phyloP scores from a whole-genome alignment of 2,888 invertebrate species.

The Erannis defoliaria region DNA sequence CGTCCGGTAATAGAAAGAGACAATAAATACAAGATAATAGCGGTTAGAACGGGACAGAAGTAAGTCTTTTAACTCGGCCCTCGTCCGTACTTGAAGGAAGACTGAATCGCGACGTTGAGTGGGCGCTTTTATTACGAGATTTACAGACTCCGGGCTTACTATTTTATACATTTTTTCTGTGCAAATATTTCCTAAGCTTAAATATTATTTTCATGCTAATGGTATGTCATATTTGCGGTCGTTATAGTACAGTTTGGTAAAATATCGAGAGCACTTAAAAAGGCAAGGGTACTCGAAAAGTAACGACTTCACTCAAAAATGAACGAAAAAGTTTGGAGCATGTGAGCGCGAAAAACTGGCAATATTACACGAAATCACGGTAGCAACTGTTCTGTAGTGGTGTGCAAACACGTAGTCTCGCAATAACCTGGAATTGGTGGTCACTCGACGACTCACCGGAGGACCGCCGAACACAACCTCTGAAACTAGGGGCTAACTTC shows the following conservation, averaged over 20 bases:
- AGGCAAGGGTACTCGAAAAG: slow-evolving; percentile 30
- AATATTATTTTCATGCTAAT: slow-evolving; percentile 20
- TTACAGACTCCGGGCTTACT: slow-evolving; percentile 55
- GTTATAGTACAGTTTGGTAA: slow-evolving; percentile 10
- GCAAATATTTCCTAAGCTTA: slow-evolving; percentile 12
- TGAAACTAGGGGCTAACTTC: slow-evolving; percentile 54
- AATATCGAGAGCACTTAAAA: slow-evolving; percentile 21
- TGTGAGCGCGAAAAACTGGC: slow-evolving; percentile 50
- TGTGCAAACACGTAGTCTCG: slow-evolving; percentile 70
- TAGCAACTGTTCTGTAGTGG: slow-evolving; percentile 74
- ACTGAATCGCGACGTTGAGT: slow-evolving; percentile 63
- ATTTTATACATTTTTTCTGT: slow-evolving; percentile 32
- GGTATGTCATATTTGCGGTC: slow-evolving; percentile 11
- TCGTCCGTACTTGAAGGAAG: slow-evolving; percentile 58
- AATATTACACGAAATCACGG: slow-evolving; percentile 74
- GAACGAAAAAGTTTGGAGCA: slow-evolving; percentile 38
- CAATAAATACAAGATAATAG: slow-evolving; percentile 51
- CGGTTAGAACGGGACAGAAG: slow-evolving; percentile 58
- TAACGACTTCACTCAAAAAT: slow-evolving; percentile 27
- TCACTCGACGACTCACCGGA: slow-evolving; percentile 70
- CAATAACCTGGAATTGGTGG: slow-evolving; percentile 72
- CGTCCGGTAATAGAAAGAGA: slow-evolving; percentile 57
- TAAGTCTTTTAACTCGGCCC: slow-evolving; percentile 51
- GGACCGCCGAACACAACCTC: slow-evolving; percentile 65
- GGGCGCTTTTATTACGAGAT: slow-evolving; percentile 65